Evolutionary conservation across 2,888 invertebrate genomes (phyloP).

Genomic region (Enchytraeus crypticus): DNA sequence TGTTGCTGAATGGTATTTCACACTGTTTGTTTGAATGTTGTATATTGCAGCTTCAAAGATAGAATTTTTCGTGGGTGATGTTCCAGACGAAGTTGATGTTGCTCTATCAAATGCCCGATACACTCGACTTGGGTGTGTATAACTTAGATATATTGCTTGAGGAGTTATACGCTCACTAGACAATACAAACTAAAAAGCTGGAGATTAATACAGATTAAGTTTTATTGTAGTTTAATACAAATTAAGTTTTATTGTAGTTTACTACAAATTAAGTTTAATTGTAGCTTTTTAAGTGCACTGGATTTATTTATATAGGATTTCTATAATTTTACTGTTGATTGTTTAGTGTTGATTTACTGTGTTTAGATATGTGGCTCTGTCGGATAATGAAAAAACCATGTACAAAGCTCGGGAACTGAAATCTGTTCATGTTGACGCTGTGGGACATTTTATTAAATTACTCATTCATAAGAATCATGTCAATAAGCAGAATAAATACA

Average conservation of each 20-base stretch:
- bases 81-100: constrained; percentile 40
- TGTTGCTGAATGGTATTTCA: not conserved
- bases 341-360: no score
- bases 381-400: constrained; percentile 68
- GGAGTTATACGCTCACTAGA: no score
- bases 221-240: no score
- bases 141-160: no score
- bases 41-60: constrained; percentile 60
- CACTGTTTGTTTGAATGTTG: not conserved
- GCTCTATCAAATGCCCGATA: constrained; percentile 47
- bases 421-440: constrained; percentile 71
- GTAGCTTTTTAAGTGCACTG: no score
- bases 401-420: constrained; percentile 74
- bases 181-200: no score
- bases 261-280: no score
- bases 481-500: constrained; percentile 68
- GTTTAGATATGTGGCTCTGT: constrained; percentile 65
- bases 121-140: constrained; percentile 46
- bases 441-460: constrained; percentile 70
- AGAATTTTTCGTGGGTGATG: constrained; percentile 61
- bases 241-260: no score
- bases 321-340: no score
- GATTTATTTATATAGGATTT: no score
- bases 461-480: constrained; percentile 73
- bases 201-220: no score